Conservation (phyloP, 92 coral and sea anemone genomes). For the Porites evermanni region DNA sequence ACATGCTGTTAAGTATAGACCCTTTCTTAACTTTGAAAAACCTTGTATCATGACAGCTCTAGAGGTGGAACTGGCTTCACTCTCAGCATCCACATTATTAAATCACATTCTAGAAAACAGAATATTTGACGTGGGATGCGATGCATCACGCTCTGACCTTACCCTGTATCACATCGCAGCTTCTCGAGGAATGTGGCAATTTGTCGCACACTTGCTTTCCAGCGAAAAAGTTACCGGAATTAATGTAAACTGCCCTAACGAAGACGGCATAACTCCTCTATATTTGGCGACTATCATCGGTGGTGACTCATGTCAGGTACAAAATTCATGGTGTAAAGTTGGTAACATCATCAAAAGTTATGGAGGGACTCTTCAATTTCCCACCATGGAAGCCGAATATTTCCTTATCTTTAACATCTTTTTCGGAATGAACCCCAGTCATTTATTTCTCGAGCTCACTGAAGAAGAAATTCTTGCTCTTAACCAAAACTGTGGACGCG, state of each 20-base stretch:
- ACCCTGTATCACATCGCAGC: constrained; percentile 71
- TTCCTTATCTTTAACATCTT: constrained; percentile 49
- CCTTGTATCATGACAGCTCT: constrained; percentile 28
- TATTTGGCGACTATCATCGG: constrained; percentile 60
- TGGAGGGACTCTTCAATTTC: constrained; percentile 56
- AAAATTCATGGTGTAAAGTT: constrained; percentile 64
- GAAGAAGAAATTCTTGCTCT: constrained; percentile 6
- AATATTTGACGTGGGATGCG: constrained; percentile 41
- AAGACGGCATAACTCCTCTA: constrained; percentile 63
- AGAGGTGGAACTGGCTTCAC: constrained; percentile 52
- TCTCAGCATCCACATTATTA: constrained; percentile 46
- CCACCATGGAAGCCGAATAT: constrained; percentile 59
- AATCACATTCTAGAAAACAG: constrained; percentile 21
- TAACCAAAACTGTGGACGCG: constrained; percentile 10
- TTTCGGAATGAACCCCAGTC: constrained; percentile 30
- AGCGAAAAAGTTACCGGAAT: constrained; percentile 21
- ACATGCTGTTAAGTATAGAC: constrained; percentile 48
- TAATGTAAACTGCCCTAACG: constrained; percentile 61
- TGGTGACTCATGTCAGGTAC: constrained; percentile 19
- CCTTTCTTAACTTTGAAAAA: constrained; percentile 15
- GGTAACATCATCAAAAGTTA: constrained; percentile 26
- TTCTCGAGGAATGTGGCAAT: constrained; percentile 62
- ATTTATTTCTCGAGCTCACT: constrained; percentile 27
- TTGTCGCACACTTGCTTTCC: constrained; percentile 35
- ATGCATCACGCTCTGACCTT: constrained; percentile 7